Conservation (phyloP, 1,140 invertebrate species). For the Atta cephalotes region DNA sequence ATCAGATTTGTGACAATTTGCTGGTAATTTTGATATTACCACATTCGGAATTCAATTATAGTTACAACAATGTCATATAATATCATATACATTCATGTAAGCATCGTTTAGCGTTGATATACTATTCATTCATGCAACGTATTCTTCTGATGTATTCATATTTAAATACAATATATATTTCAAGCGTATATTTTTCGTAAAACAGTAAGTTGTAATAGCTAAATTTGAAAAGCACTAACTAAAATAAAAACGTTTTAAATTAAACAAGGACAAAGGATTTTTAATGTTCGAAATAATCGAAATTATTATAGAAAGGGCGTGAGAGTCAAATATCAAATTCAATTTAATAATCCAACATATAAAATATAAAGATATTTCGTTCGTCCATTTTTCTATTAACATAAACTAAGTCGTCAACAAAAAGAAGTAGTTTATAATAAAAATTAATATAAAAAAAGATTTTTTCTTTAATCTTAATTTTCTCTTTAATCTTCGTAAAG, state of each 20-base stretch:
- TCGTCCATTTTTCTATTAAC: too few species aligned
- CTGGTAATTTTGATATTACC: neutral
- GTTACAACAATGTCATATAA: neutral
- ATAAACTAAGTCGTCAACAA: neutral
- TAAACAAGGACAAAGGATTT: too few species aligned
- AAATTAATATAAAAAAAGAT: neutral
- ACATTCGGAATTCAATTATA: constrained; percentile 10
- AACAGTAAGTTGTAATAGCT: neutral
- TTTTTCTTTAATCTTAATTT: neutral
- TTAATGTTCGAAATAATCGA: too few species aligned
- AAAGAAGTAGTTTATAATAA: neutral
- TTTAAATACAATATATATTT: too few species aligned
- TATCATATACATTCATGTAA: neutral
- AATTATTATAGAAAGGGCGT: too few species aligned
- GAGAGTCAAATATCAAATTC: too few species aligned
- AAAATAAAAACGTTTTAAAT: neutral
- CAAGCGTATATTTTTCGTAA: neutral
- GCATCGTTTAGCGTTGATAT: neutral
- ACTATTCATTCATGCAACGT: neutral
- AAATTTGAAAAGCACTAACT: neutral
- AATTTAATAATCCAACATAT: too few species aligned
- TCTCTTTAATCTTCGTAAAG: neutral
- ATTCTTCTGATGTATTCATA: neutral
- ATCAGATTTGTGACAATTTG: constrained; percentile 28
- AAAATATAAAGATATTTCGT: neutral